A percentile compares a stretch with the other conserved stretches of the same genome.
Conservation (phyloP, 2,888 invertebrate genomes). For the Dione vanillae region DNA sequence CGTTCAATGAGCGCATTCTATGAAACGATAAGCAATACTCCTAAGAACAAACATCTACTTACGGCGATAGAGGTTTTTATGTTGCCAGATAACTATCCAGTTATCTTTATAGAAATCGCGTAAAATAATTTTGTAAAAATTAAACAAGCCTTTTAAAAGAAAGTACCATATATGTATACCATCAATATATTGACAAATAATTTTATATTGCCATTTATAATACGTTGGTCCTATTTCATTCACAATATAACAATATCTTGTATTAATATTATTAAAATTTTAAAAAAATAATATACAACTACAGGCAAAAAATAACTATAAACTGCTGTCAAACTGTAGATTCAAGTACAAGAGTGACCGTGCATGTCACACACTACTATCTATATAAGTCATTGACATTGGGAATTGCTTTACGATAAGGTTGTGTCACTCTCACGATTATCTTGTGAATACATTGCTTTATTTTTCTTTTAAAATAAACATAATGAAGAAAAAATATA, state of each 20-base stretch:
- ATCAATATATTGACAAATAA: no score
- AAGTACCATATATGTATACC: no score
- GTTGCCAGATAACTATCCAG: no score
- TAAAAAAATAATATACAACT: neutral
- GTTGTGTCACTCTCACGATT: constrained; percentile 27
- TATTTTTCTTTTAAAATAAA: constrained; percentile 4
- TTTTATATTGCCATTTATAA: no score
- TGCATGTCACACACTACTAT: constrained; percentile 35
- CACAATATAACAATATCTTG: no score
- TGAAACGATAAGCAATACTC: constrained; percentile 12
- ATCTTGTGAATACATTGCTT: constrained; percentile 3
- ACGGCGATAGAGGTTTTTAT: no score
- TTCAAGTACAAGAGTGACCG: constrained; percentile 23
- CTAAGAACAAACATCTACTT: neutral
- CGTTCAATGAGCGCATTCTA: neutral
- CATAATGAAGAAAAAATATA: neutral
- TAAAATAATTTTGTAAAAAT: no score
- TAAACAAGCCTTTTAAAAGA: no score
- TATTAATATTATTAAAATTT: no score
- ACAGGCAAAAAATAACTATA: neutral
- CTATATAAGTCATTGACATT: constrained; percentile 43
- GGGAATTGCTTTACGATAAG: constrained; percentile 30
- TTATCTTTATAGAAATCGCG: no score
- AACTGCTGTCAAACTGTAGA: neutral
- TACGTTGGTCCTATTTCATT: no score